These are phyloP conservation scores for Mimumesa dahlbomi DNA, from an alignment of 2,888 invertebrate genomes.

Conservation along the genomic window DNA sequence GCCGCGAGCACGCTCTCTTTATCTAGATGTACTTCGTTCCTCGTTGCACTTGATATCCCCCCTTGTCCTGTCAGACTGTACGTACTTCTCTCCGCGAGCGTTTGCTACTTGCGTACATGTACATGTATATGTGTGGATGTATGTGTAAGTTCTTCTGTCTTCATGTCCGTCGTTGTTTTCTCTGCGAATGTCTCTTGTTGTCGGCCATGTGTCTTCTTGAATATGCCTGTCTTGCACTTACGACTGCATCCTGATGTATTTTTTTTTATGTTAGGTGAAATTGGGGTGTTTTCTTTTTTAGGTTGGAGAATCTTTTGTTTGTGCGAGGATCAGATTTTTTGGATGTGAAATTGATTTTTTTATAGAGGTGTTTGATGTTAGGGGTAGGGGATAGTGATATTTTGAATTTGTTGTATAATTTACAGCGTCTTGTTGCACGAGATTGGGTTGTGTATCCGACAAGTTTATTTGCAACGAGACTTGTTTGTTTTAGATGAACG, in stretches of 20 bases:
- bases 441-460: too few species aligned
- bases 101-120: slow-evolving; percentile 27
- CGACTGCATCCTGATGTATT: slow-evolving; percentile 14
- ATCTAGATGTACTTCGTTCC: slow-evolving; percentile 11
- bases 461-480: neutral
- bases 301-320: neutral
- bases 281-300: neutral
- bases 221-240: neutral
- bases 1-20: too few species aligned
- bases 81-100: slow-evolving; percentile 34
- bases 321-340: neutral
- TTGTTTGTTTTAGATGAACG: neutral
- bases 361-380: too few species aligned
- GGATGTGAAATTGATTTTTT: neutral
- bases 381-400: neutral
- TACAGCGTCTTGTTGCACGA: too few species aligned
- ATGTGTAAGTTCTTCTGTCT: slow-evolving; percentile 38
- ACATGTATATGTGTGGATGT: too few species aligned
- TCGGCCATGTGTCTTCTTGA: too few species aligned
- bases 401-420: too few species aligned
- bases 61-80: slow-evolving; percentile 32
- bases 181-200: neutral
- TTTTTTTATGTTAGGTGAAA: neutral
- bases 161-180: slow-evolving; percentile 29
- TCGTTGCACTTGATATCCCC: slow-evolving; percentile 16